These are phyloP conservation scores for Raillietiella orientalis DNA, from an alignment of 2,888 invertebrate genomes.

Conservation along the genomic window DNA sequence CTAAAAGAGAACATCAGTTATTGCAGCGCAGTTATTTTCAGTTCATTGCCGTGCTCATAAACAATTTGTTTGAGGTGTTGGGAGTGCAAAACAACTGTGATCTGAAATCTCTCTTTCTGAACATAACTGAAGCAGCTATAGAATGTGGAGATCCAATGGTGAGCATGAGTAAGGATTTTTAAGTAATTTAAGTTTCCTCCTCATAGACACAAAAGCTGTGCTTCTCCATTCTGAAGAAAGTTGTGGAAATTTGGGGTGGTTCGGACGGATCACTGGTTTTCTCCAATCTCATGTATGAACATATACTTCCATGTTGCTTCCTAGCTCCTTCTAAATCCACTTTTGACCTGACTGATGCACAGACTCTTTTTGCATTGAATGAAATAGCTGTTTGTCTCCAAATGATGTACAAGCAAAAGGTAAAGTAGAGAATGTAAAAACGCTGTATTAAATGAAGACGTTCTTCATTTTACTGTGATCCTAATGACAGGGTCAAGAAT, in stretches of 20 bases:
- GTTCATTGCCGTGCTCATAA: slow-evolving; percentile 17
- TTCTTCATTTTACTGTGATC: too few relatives aligned
- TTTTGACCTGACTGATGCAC: slow-evolving; percentile 18
- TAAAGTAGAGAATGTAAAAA: too few relatives aligned
- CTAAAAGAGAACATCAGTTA: slow-evolving; percentile 14
- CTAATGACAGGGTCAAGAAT: too few relatives aligned
- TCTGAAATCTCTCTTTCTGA: slow-evolving; percentile 14
- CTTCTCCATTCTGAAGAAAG: slow-evolving; percentile 15
- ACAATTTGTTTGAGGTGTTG: slow-evolving; percentile 16
- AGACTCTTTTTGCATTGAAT: slow-evolving; percentile 14
- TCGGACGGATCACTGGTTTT: slow-evolving; percentile 14
- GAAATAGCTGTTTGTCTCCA: slow-evolving; percentile 12
- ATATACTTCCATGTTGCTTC: slow-evolving; percentile 19
- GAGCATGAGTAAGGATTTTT: slow-evolving; percentile 7
- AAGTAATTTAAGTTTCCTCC: slow-evolving; percentile 4
- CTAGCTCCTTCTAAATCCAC: slow-evolving; percentile 16
- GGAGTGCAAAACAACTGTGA: slow-evolving; percentile 9
- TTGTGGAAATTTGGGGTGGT: slow-evolving; percentile 17
- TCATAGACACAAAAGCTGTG: slow-evolving; percentile 17
- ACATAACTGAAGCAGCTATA: slow-evolving; percentile 17
- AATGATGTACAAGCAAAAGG: slow-evolving; percentile 10
- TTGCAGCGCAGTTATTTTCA: slow-evolving; percentile 17
- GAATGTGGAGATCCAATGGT: slow-evolving; percentile 17
- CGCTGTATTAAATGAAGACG: too few relatives aligned
- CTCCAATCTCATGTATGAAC: slow-evolving; percentile 17